Evolutionary conservation across 2,113 vertebrate species (phyloP).

Genomic region (Hyla sarda): DNA sequence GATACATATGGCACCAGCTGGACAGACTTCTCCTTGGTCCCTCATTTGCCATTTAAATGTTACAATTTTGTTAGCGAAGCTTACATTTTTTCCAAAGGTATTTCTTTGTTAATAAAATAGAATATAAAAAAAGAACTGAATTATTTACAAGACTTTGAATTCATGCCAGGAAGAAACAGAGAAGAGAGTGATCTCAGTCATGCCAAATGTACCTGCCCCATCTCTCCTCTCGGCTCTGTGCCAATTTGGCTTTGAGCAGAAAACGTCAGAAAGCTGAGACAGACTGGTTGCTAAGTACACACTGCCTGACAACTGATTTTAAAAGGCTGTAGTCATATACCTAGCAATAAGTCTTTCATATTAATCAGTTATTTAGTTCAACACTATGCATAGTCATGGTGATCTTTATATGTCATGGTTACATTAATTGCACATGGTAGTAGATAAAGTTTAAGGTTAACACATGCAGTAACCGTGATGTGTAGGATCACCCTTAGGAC

Average conservation of each 20-base stretch:
- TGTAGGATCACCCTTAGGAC: too few species aligned
- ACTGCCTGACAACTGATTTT: neutral
- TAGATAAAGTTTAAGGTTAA: too few species aligned
- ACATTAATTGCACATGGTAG: too few species aligned
- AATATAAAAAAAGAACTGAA: neutral
- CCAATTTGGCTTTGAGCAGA: neutral
- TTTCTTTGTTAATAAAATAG: neutral
- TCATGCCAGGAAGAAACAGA: too few species aligned
- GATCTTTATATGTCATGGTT: too few species aligned
- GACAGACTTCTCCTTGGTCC: neutral
- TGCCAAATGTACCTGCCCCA: neutral
- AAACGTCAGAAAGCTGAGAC: neutral
- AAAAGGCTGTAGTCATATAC: neutral
- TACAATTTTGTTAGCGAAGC: neutral
- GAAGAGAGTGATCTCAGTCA: neutral
- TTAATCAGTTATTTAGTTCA: neutral
- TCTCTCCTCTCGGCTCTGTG: neutral
- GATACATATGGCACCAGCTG: neutral
- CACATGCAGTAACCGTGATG: too few species aligned
- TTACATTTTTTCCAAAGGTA: too few species aligned
- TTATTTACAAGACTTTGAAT: too few species aligned
- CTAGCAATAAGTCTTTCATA: neutral
- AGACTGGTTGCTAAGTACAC: neutral
- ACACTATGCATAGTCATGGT: too few species aligned
- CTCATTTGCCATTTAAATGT: neutral